Evolutionary conservation across 1,140 invertebrate species (phyloP).

Genomic region (Aradophagus sp.): DNA sequence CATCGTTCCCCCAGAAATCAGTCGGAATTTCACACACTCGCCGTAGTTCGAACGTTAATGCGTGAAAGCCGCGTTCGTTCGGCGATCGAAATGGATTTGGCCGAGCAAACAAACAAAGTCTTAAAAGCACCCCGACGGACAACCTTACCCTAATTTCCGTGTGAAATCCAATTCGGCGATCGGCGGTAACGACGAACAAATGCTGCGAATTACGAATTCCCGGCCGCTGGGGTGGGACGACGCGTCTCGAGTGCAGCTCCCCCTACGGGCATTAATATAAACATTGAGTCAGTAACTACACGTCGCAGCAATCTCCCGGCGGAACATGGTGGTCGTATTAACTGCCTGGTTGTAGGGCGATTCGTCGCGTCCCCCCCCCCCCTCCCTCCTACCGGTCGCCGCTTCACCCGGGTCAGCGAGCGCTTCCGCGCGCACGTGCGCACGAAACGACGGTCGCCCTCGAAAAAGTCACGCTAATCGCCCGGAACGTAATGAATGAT

Average conservation of each 20-base stretch:
- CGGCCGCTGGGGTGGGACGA: conserved; percentile 40
- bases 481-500: conserved; percentile 55
- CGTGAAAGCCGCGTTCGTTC: conserved; percentile 33
- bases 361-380: conserved; percentile 26
- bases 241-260: conserved; percentile 17
- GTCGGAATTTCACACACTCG: no score
- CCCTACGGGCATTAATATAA: conserved; percentile 67
- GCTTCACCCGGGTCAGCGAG: conserved; percentile 12
- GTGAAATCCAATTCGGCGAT: conserved; percentile 59
- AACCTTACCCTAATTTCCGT: conserved; percentile 63
- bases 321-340: conserved; percentile 63
- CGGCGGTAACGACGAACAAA: conserved; percentile 65
- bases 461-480: conserved; percentile 57
- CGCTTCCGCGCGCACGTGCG: conserved; percentile 50
- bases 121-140: conserved; percentile 44
- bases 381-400: conserved; percentile 23
- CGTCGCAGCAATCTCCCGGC: conserved; percentile 53
- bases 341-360: conserved; percentile 54
- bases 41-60: conserved; percentile 5
- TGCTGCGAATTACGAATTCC: conserved; percentile 69
- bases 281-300: conserved; percentile 65
- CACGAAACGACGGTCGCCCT: conserved; percentile 39
- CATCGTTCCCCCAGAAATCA: no score
- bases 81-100: conserved; percentile 48
- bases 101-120: conserved; percentile 56